phyloP scores from a whole-genome alignment of 1,140 invertebrate genomes.

The Bombus terrestris region DNA sequence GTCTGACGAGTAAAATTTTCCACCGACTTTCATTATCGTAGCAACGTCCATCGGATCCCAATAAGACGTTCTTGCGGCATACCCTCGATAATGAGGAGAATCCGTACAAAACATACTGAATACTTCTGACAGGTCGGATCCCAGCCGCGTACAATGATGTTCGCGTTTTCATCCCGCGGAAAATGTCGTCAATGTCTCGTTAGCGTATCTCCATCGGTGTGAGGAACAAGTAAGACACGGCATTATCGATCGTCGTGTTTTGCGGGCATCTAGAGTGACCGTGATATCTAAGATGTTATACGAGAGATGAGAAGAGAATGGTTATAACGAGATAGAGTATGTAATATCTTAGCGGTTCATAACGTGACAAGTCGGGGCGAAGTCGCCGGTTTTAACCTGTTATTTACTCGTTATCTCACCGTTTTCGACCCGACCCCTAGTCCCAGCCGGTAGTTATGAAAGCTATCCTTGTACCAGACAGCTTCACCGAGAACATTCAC shows the following conservation, averaged over 20 bases:
- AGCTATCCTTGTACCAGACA: slow-evolving; percentile 22
- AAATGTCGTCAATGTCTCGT: slow-evolving; percentile 65
- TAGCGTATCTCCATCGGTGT: slow-evolving; percentile 56
- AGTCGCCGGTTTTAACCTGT: slow-evolving; percentile 27
- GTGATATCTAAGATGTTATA: neutral
- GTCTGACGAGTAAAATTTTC: neutral
- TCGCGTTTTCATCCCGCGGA: slow-evolving; percentile 44
- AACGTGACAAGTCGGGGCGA: slow-evolving; percentile 44
- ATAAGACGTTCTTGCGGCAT: neutral
- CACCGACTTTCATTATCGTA: neutral
- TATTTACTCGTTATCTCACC: slow-evolving; percentile 59
- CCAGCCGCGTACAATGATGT: neutral
- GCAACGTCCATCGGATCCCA: neutral
- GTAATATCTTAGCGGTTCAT: slow-evolving; percentile 26
- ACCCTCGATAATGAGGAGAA: slow-evolving; percentile 9
- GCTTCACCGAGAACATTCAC: neutral
- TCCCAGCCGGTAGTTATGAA: slow-evolving; percentile 32
- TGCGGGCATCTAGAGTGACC: neutral
- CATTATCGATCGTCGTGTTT: neutral
- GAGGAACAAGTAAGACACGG: slow-evolving; percentile 41
- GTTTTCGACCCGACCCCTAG: neutral
- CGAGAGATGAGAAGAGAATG: neutral
- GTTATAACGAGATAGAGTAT: slow-evolving; percentile 22
- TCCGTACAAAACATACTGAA: neutral
- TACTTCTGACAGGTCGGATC: neutral